These are phyloP conservation scores for Microplitis demolitor DNA, from an alignment of 1,140 invertebrate species.

Conservation along the genomic window DNA sequence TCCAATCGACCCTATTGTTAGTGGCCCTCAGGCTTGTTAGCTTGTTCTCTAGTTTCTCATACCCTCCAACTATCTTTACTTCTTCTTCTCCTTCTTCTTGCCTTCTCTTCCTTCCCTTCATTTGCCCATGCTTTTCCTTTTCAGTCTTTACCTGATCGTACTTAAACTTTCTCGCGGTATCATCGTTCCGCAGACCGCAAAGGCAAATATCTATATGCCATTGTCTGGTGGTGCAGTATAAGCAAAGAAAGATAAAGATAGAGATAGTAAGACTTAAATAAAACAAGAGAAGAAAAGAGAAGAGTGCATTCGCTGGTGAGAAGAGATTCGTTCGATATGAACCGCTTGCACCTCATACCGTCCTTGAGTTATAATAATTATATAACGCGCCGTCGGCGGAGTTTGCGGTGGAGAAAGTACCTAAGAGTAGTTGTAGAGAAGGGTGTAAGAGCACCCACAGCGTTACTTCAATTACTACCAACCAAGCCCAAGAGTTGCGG, in stretches of 20 bases:
- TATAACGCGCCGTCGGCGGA: constrained; percentile 24
- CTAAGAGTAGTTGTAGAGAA: background rate
- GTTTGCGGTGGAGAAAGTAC: constrained; percentile 24
- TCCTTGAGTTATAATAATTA: constrained; percentile 31
- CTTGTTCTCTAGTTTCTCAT: background rate
- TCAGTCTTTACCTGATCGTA: background rate
- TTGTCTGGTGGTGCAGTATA: too few relatives aligned
- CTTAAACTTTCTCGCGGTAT: constrained; percentile 22
- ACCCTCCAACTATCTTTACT: background rate
- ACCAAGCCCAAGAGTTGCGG: constrained; percentile 19
- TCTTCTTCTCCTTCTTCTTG: too few relatives aligned
- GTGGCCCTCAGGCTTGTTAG: background rate
- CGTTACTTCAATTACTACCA: constrained; percentile 35
- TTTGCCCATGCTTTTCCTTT: too few relatives aligned
- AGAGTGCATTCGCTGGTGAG: background rate
- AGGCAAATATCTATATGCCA: constrained; percentile 9
- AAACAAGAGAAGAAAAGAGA: background rate
- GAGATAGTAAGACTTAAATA: background rate
- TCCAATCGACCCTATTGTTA: background rate
- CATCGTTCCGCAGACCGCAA: constrained; percentile 5
- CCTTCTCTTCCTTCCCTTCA: too few relatives aligned
- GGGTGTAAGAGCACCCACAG: background rate
- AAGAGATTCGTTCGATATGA: constrained; percentile 23
- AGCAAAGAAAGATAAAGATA: background rate
- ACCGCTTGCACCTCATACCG: background rate